phyloP scores from a whole-genome alignment of 2,888 invertebrate genomes.

The Azorinus chamasolen region DNA sequence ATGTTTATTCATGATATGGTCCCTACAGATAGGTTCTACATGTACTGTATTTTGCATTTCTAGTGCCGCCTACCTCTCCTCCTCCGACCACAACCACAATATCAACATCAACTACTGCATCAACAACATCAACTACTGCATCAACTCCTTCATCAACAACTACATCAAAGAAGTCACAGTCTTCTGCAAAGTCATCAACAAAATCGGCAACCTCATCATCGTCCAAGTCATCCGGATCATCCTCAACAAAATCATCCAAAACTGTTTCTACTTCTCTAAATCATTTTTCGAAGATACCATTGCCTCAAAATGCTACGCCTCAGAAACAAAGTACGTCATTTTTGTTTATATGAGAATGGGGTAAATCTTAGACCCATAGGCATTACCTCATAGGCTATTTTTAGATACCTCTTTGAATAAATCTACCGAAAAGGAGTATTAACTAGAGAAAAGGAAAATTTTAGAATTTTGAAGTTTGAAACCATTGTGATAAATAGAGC shows the following conservation, averaged over 20 bases:
- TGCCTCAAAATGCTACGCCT: background rate
- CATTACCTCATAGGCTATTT: too few species aligned
- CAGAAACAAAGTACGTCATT: slow-evolving; percentile 4
- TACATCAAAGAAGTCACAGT: background rate
- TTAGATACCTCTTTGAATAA: too few species aligned
- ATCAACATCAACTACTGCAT: slow-evolving; percentile 22
- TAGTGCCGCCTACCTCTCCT: slow-evolving; percentile 45
- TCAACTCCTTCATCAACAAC: slow-evolving; percentile 6
- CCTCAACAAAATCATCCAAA: slow-evolving; percentile 8
- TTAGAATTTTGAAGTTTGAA: too few species aligned
- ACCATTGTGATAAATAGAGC: too few species aligned
- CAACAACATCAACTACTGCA: slow-evolving; percentile 10
- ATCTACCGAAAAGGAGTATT: too few species aligned
- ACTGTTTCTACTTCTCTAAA: too few species aligned
- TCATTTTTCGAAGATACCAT: too few species aligned
- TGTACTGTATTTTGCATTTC: too few species aligned
- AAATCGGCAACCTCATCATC: background rate
- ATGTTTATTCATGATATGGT: too few species aligned
- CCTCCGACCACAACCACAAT: slow-evolving; percentile 30
- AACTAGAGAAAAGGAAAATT: too few species aligned
- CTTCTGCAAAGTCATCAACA: background rate
- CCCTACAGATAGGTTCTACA: too few species aligned
- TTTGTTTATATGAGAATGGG: background rate
- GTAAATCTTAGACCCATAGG: too few species aligned
- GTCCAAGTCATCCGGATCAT: background rate